Evolutionary conservation across 2,888 invertebrate genomes (phyloP).

Genomic region (Ethmia dodecea): DNA sequence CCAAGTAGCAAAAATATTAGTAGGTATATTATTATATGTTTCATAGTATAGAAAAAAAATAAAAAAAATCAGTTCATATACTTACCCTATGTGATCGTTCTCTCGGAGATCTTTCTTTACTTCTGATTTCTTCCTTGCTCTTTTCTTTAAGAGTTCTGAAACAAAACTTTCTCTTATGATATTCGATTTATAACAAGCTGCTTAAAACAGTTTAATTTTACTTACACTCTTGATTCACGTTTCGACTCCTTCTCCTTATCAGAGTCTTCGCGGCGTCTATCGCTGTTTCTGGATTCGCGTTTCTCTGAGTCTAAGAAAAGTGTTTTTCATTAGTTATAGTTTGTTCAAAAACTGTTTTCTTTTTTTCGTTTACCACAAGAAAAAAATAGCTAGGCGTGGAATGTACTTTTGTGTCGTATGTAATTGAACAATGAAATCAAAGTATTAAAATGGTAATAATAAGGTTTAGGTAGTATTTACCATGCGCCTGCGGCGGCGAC

Average conservation of each 20-base stretch:
- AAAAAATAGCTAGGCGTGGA: no score
- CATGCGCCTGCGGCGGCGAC: slow-evolving; percentile 26
- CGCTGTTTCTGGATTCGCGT: slow-evolving; percentile 49
- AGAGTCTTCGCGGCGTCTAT: slow-evolving; percentile 57
- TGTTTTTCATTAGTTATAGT: no score
- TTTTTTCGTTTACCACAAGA: no score
- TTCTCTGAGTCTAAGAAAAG: slow-evolving; percentile 63
- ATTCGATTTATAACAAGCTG: no score
- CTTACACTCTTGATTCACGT: slow-evolving; percentile 63
- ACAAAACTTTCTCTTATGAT: no score
- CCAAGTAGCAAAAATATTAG: slow-evolving; percentile 5
- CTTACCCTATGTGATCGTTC: slow-evolving; percentile 64
- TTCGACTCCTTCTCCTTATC: slow-evolving; percentile 65
- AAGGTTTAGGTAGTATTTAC: background rate
- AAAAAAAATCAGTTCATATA: slow-evolving; percentile 4
- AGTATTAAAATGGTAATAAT: no score
- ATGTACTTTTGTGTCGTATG: no score
- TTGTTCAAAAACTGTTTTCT: no score
- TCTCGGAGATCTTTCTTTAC: slow-evolving; percentile 74
- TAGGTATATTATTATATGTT: background rate
- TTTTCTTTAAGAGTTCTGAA: slow-evolving; percentile 75
- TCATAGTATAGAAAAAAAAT: no score
- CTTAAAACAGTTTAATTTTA: slow-evolving; percentile 13
- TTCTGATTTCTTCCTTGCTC: slow-evolving; percentile 79
- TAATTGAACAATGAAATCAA: no score